phyloP scores from a whole-genome alignment of 2,113 vertebrate genomes.

The Ia io region DNA sequence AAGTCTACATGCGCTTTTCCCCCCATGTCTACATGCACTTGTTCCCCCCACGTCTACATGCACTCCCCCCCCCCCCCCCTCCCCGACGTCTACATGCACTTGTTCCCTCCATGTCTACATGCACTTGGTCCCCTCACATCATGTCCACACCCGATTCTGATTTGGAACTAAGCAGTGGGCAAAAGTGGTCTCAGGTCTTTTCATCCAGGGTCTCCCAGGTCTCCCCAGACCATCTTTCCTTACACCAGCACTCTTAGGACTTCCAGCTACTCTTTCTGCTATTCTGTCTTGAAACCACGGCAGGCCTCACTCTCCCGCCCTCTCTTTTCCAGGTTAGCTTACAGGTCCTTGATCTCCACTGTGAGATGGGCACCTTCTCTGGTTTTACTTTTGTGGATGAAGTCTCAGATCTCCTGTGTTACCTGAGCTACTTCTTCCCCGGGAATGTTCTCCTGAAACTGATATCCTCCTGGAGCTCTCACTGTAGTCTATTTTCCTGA shows the following conservation, averaged over 20 bases:
- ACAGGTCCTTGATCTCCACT: too few relatives aligned
- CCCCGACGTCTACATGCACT: too few relatives aligned
- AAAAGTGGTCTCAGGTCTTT: background rate
- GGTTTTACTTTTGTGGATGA: background rate
- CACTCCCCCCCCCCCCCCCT: too few relatives aligned
- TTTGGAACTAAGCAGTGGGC: background rate
- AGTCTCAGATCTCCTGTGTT: background rate
- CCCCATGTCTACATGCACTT: too few relatives aligned
- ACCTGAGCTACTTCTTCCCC: background rate
- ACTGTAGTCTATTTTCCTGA: background rate
- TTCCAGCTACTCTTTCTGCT: background rate
- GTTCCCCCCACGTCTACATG: too few relatives aligned
- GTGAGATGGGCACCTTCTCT: background rate
- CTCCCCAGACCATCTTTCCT: background rate
- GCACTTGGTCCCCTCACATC: background rate
- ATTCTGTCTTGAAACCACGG: background rate
- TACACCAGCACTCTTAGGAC: background rate
- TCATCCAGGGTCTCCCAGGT: background rate
- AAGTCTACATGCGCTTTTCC: too few relatives aligned
- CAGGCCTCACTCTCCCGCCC: background rate
- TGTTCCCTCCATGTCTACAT: too few relatives aligned
- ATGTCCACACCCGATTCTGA: background rate
- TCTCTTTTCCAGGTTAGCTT: too few relatives aligned
- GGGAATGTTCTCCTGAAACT: background rate
- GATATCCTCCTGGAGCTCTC: accelerated